Evolutionary conservation across 2,888 invertebrate genomes (phyloP).

Genomic region (Rhagonycha lutea): DNA sequence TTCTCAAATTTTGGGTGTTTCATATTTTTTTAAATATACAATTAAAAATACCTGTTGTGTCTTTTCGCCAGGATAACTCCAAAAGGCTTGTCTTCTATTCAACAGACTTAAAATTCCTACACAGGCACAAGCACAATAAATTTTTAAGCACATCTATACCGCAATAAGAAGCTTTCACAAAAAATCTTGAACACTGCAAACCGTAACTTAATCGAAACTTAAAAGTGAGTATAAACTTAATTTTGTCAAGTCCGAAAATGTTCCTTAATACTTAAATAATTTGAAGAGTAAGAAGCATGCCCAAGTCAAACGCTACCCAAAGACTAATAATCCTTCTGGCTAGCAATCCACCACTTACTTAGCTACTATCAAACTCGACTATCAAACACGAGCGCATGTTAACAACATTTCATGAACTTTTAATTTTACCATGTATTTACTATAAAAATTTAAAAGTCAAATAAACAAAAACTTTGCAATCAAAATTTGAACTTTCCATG

Average conservation of each 20-base stretch:
- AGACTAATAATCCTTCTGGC: conserved; percentile 21
- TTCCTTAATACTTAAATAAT: background rate
- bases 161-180: conserved; percentile 5
- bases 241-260: background rate
- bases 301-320: conserved; percentile 19
- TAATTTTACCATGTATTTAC: background rate
- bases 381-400: conserved; percentile 24
- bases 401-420: background rate
- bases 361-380: conserved; percentile 13
- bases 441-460: background rate
- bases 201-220: background rate
- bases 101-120: conserved; percentile 13
- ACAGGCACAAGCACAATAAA: conserved; percentile 15
- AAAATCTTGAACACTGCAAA: background rate
- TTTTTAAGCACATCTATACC: conserved; percentile 29
- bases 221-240: background rate
- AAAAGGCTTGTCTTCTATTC: conserved; percentile 1
- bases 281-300: conserved; percentile 15
- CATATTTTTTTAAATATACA: background rate
- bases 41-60: conserved; percentile 11
- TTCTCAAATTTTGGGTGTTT: background rate
- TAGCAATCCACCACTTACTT: conserved; percentile 27
- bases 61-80: conserved; percentile 8
- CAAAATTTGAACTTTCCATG: background rate
- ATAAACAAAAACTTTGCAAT: background rate